phyloP scores from a whole-genome alignment of 2,113 vertebrate genomes.

The Hiodon tergisus region DNA sequence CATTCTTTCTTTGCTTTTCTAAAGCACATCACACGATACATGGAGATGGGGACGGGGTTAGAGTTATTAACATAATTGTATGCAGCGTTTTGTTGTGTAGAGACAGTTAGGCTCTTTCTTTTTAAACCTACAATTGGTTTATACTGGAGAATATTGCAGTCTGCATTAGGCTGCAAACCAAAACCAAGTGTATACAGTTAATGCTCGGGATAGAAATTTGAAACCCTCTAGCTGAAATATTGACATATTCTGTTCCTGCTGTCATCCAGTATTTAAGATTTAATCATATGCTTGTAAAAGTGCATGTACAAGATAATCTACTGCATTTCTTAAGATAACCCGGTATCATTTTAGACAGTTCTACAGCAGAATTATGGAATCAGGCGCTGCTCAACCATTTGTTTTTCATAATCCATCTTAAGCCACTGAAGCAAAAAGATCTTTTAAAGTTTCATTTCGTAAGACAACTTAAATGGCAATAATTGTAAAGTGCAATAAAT shows the following conservation, averaged over 20 bases:
- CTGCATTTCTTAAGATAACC: slow-evolving; percentile 72
- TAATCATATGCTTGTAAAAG: slow-evolving; percentile 71
- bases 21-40: background rate
- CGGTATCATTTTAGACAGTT: slow-evolving; percentile 61
- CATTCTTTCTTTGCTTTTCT: background rate
- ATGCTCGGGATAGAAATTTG: background rate
- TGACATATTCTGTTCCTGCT: slow-evolving; percentile 11
- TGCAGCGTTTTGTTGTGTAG: slow-evolving; percentile 12
- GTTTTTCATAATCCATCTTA: slow-evolving; percentile 81
- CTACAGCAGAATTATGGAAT: slow-evolving; percentile 9
- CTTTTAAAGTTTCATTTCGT: slow-evolving; percentile 77
- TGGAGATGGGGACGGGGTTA: slow-evolving; percentile 1
- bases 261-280: slow-evolving; percentile 62
- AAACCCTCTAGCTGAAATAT: background rate
- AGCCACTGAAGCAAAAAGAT: slow-evolving; percentile 80
- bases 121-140: background rate
- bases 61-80: slow-evolving; percentile 15
- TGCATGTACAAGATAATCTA: slow-evolving; percentile 67
- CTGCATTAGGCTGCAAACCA: background rate
- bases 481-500: slow-evolving; percentile 82
- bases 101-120: background rate
- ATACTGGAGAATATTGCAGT: background rate
- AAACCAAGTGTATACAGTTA: no score
- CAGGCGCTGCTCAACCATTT: slow-evolving; percentile 54
- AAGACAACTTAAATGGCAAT: slow-evolving; percentile 80